Evolutionary conservation across 2,888 invertebrate genomes (phyloP).

Genomic region (Oscheius sp.): DNA sequence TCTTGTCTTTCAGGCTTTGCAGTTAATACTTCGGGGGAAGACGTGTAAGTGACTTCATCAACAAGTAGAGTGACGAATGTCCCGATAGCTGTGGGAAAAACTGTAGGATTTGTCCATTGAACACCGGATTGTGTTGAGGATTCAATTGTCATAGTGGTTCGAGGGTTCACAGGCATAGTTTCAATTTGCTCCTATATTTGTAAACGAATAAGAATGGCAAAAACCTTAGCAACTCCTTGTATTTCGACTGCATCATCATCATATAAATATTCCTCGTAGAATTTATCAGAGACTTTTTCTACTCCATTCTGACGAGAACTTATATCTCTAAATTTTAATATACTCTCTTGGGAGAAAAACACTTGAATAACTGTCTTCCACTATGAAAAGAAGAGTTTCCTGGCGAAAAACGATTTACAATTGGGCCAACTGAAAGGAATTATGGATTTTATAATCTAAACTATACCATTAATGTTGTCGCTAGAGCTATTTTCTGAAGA

Average conservation of each 20-base stretch:
- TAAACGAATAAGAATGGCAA: too few relatives aligned
- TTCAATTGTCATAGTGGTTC: background rate
- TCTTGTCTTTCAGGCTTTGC: too few relatives aligned
- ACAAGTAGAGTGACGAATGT: background rate
- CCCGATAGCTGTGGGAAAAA: background rate
- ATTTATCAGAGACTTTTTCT: background rate
- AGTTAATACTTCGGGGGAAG: too few relatives aligned
- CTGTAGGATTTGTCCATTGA: background rate
- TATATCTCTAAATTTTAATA: background rate
- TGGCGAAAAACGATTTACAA: background rate
- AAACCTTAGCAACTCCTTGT: background rate
- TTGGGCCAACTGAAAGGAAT: background rate
- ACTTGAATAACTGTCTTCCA: background rate
- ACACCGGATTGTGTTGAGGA: background rate
- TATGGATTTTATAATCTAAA: background rate
- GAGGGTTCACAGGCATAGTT: background rate
- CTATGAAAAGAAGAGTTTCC: background rate
- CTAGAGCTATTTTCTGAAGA: background rate
- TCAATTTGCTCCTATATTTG: background rate
- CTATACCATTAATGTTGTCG: background rate
- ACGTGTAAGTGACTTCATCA: background rate
- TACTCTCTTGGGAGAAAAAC: background rate
- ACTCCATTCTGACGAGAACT: background rate
- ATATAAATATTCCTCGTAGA: constrained; percentile 9
- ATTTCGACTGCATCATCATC: background rate